A percentile compares a stretch with the other conserved stretches of the same genome.
Conservation (phyloP, 1,140 invertebrate genomes). For the Oncopeltus fasciatus region DNA sequence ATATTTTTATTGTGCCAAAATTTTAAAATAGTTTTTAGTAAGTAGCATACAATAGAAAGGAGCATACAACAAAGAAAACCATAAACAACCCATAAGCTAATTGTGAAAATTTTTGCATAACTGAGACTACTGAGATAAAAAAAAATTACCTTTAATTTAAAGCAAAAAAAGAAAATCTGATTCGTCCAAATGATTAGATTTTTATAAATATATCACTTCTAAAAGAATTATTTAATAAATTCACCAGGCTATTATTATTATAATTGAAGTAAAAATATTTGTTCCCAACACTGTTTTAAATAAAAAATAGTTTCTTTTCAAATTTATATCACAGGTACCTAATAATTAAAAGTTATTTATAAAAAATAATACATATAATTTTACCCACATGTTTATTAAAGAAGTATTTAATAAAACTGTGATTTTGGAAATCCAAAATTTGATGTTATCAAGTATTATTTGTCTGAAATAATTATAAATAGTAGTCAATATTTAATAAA, state of each 20-base stretch:
- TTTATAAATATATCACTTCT: too few relatives aligned
- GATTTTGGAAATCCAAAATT: constrained; percentile 9
- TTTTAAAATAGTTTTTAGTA: too few relatives aligned
- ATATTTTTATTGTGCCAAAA: too few relatives aligned
- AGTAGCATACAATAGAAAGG: too few relatives aligned
- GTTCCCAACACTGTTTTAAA: not conserved
- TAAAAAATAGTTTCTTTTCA: constrained; percentile 1
- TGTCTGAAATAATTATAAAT: not conserved
- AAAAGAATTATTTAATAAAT: too few relatives aligned
- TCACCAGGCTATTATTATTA: too few relatives aligned
- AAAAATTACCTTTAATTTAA: too few relatives aligned
- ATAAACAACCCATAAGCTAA: not conserved
- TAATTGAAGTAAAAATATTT: too few relatives aligned
- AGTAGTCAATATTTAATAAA: not conserved
- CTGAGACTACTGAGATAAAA: not conserved
- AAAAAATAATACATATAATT: not conserved
- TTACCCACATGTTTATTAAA: constrained; percentile 7
- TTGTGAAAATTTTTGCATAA: not conserved
- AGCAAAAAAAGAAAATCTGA: too few relatives aligned
- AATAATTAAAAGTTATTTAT: not conserved
- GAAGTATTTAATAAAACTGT: constrained; percentile 5
- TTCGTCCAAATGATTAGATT: too few relatives aligned
- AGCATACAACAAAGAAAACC: too few relatives aligned
- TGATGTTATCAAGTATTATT: constrained; percentile 11
- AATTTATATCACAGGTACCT: constrained; percentile 15